Base-by-base conservation (phyloP, 2,797 vertebrate species). In the Hylomyscus alleni region DNA sequence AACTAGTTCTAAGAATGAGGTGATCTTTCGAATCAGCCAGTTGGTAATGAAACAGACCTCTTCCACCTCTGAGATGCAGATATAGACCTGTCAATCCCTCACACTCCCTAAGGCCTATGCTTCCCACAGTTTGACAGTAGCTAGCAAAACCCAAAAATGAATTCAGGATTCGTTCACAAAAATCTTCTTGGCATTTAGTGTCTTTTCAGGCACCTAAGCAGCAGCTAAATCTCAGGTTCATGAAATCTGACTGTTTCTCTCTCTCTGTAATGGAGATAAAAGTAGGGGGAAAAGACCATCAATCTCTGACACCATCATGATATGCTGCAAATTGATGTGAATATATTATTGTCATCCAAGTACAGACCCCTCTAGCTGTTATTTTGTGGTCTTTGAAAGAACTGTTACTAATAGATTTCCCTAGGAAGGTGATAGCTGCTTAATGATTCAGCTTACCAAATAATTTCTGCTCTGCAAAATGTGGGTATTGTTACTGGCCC, bases 131-230 rank as follows among this genome's bases (percentile, higher is more conserved):
- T 90, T 94, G 91, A 94, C 6, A 7, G 34, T 65, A 95, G 84
- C 73, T 93, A 93, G 60, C n/a, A 90, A 85, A 95, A 95, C 52
- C 40, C 56, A 91, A 95, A 96, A 97, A 81, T 0, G 1, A 96
- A 96, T 96, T 96, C 1, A 0, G 77, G 84, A 90, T 96, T 94
- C 80, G 88, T 94, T 94, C 37, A 80, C 83, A 93, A 93, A 95
- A 96, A 40, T 90, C 72, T 40, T 90, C 58, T 92, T 87, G 88
- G 88, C 81, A 91, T 92, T 96, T 87, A 94, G 92, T 62, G 29
- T 94, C 92, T 96, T 85, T 40, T 97, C 93, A 96, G 62, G 81
- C 87, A 93, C 77, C 78, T 95, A 90, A 97, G 60, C 83, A 91
- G 78, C 81, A 97, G 82, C 96, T 94, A 91, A 89, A 96, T 92